phyloP scores from a whole-genome alignment of 2,113 vertebrate species.

The Muscicapa adusta region DNA sequence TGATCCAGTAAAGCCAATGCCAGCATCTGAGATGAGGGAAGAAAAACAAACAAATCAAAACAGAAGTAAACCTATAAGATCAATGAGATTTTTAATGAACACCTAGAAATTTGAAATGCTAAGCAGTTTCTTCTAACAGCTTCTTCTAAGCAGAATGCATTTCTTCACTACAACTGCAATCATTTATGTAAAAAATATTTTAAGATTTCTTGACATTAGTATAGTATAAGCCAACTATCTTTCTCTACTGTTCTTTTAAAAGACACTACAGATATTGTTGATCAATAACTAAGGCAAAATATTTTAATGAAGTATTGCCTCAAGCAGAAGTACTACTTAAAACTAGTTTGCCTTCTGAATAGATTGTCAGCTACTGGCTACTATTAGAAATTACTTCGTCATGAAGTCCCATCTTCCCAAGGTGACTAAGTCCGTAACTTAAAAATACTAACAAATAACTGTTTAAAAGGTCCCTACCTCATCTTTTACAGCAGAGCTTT shows the following conservation, averaged over 20 bases:
- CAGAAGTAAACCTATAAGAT: not conserved
- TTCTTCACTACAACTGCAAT: not conserved
- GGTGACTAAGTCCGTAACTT: not conserved
- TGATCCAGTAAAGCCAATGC: constrained; percentile 88
- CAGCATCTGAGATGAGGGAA: constrained; percentile 81
- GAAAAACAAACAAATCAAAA: not conserved
- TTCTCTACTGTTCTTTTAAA: not conserved
- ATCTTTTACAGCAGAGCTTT: not conserved
- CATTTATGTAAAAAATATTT: not conserved
- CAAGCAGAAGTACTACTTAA: not conserved
- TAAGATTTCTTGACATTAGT: not conserved
- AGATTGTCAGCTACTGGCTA: not conserved
- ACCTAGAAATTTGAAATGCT: not conserved
- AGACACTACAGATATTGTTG: not conserved
- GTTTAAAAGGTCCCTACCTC: not conserved
- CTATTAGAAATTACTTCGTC: not conserved
- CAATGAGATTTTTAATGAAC: not conserved
- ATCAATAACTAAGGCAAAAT: not conserved
- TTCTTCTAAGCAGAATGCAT: not conserved
- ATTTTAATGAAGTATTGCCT: not conserved
- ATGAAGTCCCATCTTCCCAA: not conserved
- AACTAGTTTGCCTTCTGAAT: not conserved
- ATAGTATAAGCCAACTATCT: not conserved
- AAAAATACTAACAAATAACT: not conserved
- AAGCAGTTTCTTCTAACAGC: not conserved